Base-by-base conservation (phyloP, 2,888 invertebrate genomes). In the Tetranychus truncatus region DNA sequence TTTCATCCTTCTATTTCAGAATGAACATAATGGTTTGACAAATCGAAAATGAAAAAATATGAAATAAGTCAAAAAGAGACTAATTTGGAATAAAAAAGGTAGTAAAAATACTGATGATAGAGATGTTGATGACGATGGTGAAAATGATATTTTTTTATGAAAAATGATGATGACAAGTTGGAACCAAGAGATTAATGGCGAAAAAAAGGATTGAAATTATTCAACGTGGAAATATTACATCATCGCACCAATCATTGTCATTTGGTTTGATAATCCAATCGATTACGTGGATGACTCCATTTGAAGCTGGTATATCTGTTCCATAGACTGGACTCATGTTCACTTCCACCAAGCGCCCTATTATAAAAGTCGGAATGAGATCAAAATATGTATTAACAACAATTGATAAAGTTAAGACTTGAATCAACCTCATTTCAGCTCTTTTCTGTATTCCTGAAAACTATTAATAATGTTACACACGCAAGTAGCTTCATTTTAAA, bases 281-380 rank as follows among this genome's bases (percentile, higher is more conserved):
- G 18, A 79, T 73, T 6, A 80, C 77, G 76, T 83, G 83, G 34
- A 83, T 80, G 45, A 83, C 81, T 9, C 83, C 83, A 79, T 83
- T 83, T 46, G 79, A 79, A 0, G 82, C 81, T 46, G 82, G 78
- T 24, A 82, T 80, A 78, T 83, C 83, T 5, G 80, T 78, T 45
- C 80, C 78, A 45, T 81, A 78, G 6, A 82, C 78, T 45, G 80
- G 80, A 18, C 81, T 81, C 44, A 81, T 80, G 72, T 81, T 81
- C 6, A 81, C 80, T 66, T 80, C 80, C 80, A 81, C 74, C 81
- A 82, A 45, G 78, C 80, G 75, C 80, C 81, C 83, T 83, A 21
- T 24, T 69, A 67, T 9, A 5, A 67, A 67, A 67, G 9, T 67
- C 9, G 20, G 20, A 67, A 67, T 18, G 24, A 21, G 15, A 66